Percentiles rank a stretch among this genome's conserved stretches.
Evolutionary conservation across 2,797 vertebrate species (phyloP).

Genomic region (Crotalus adamanteus): DNA sequence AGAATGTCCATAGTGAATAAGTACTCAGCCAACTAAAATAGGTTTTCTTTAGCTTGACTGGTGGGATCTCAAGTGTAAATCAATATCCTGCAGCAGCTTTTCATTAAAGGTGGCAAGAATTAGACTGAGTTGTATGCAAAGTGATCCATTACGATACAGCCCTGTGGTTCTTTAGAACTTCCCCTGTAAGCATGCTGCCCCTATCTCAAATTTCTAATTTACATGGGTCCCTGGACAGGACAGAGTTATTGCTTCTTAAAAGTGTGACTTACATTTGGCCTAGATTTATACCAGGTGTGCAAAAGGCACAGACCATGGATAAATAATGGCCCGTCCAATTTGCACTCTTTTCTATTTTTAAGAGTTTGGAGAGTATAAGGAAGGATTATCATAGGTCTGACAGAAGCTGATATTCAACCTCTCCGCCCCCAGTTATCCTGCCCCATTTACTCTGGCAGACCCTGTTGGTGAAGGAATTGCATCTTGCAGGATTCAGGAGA

Average conservation of each 20-base stretch:
- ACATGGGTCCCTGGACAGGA: background rate
- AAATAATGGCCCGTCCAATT: too few relatives aligned
- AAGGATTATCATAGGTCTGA: too few relatives aligned
- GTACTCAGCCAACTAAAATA: too few relatives aligned
- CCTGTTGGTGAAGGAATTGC: too few relatives aligned
- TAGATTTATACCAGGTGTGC: background rate
- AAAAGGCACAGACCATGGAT: too few relatives aligned
- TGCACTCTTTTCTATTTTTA: too few relatives aligned
- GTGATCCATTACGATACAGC: background rate
- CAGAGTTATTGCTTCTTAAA: background rate
- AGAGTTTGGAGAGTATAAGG: too few relatives aligned
- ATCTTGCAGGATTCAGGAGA: too few relatives aligned
- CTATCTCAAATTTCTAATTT: background rate
- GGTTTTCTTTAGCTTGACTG: background rate
- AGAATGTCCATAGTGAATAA: too few relatives aligned
- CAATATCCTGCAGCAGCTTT: background rate
- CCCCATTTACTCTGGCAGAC: too few relatives aligned
- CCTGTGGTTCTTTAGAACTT: too few relatives aligned
- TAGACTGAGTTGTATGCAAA: background rate
- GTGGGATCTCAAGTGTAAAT: background rate
- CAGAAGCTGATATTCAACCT: background rate
- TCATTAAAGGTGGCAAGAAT: background rate
- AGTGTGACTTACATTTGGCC: background rate
- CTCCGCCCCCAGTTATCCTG: too few relatives aligned
- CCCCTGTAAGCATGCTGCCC: background rate